Percentiles rank a stretch among this genome's conserved stretches.
phyloP scores from a whole-genome alignment of 2,113 vertebrate genomes.

The Solea senegalensis region DNA sequence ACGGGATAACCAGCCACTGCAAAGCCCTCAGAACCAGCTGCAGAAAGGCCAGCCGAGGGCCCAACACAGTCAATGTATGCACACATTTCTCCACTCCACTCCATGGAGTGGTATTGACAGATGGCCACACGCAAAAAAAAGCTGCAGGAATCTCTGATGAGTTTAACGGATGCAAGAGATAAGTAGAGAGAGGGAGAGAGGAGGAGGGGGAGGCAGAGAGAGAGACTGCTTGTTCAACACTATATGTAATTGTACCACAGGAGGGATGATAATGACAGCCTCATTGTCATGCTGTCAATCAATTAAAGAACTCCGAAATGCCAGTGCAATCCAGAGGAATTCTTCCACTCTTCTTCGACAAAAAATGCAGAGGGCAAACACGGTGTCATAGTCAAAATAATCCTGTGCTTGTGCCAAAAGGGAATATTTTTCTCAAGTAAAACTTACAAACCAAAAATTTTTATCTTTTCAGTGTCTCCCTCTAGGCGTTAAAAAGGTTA shows the following conservation, averaged over 20 bases:
- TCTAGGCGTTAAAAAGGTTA: not conserved
- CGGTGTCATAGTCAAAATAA: constrained; percentile 36
- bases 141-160: constrained; percentile 65
- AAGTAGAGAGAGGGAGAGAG: constrained; percentile 24
- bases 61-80: constrained; percentile 50
- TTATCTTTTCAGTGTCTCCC: constrained; percentile 12
- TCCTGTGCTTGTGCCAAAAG: constrained; percentile 38
- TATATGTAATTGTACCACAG: constrained; percentile 69
- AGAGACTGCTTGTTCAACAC: constrained; percentile 60
- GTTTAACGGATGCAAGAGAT: constrained; percentile 51
- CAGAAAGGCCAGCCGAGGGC: constrained; percentile 62
- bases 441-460: constrained; percentile 19
- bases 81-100: constrained; percentile 67
- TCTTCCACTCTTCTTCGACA: constrained; percentile 29
- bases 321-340: constrained; percentile 38
- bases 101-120: constrained; percentile 76
- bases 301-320: constrained; percentile 64
- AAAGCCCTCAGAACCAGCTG: constrained; percentile 62
- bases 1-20: constrained; percentile 64
- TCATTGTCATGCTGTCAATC: constrained; percentile 68
- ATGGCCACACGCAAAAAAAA: constrained; percentile 71
- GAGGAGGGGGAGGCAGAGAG: constrained; percentile 4
- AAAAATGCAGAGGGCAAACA: constrained; percentile 25
- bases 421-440: constrained; percentile 28
- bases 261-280: constrained; percentile 65